A percentile compares a stretch with the other conserved stretches of the same genome.
These are phyloP conservation scores for Chloroceryle amazona DNA, from an alignment of 2,797 vertebrate species.

Conservation along the genomic window DNA sequence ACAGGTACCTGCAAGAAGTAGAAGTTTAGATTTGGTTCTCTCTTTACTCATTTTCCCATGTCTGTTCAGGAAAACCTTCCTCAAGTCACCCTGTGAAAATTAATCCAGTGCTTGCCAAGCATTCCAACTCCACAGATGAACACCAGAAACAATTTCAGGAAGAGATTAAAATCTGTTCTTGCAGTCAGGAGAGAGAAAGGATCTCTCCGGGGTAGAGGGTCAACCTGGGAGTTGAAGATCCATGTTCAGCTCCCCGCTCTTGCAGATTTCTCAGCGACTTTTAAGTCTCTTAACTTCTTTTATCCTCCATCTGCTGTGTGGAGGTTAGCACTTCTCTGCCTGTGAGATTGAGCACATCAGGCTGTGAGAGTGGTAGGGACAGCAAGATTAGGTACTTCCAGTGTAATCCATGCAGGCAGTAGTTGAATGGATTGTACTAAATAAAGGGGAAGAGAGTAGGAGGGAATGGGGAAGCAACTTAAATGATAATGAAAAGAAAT, in stretches of 20 bases:
- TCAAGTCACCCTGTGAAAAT: background rate
- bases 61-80: conserved; percentile 20
- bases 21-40: background rate
- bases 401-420: conserved; percentile 21
- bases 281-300: background rate
- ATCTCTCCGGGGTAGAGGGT: background rate
- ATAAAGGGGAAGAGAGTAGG: conserved; percentile 31
- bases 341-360: background rate
- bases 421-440: background rate
- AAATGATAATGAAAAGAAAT: conserved; percentile 59
- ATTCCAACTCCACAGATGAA: conserved; percentile 17
- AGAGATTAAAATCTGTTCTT: conserved; percentile 19
- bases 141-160: conserved; percentile 41
- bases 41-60: background rate
- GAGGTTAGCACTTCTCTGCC: background rate
- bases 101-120: conserved; percentile 5
- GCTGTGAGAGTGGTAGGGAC: background rate
- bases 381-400: conserved; percentile 22
- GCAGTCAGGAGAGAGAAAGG: background rate
- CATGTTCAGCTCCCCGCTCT: background rate
- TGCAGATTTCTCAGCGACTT: background rate
- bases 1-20: background rate
- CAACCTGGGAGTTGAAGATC: background rate
- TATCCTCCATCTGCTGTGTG: background rate
- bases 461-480: conserved; percentile 3